Base-by-base conservation (phyloP, 2,113 vertebrate genomes). In the Galbula dea region DNA sequence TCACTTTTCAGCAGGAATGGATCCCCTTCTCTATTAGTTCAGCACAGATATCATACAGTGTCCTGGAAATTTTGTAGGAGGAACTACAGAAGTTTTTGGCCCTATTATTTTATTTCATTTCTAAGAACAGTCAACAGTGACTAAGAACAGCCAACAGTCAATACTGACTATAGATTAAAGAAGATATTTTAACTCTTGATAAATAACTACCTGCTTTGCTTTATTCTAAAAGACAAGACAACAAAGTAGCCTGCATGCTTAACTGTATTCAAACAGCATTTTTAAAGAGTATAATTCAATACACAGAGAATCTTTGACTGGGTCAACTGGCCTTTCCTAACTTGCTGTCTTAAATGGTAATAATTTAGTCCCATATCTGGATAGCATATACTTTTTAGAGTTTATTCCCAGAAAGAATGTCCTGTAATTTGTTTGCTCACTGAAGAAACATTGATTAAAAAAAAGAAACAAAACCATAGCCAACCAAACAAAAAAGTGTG, bases 11-110 rank as follows among this genome's bases (percentile, higher is more conserved):
- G 20, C 2, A 45, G 58, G 58, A 69, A 61, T 23, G 2, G 65
- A 86, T 22, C 12, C 8, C 6, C 37, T 75, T 45, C 32, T 59
- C 23, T 61, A 0, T 17, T 34, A 45, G 75, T 48, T 63, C 63
- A 69, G 41, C 45, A 77, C 0, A 2, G 34, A n/a, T 14, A 20
- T 14, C 6, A 2, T 11, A 80, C 0, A 32, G 9, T 11, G 12
- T 22, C 39, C 37, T 49, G 29, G 41, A 86, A 88, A 66, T 14
- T 37, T 9, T 52, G 23, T 69, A 41, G 54, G 14, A 71, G n/a
- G 14, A 83, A 58, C 4, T 16, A 39, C 0, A 4, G 16, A 30
- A 45, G 4, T 57, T 52, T 7, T 18, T 59, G 6, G 15, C 27
- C n/a, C 19, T 59, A 45, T 8, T 68, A 18, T 46, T 66, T 73